Evolutionary conservation across 2,888 invertebrate genomes (phyloP).

Genomic region (Syrista parreyssii): DNA sequence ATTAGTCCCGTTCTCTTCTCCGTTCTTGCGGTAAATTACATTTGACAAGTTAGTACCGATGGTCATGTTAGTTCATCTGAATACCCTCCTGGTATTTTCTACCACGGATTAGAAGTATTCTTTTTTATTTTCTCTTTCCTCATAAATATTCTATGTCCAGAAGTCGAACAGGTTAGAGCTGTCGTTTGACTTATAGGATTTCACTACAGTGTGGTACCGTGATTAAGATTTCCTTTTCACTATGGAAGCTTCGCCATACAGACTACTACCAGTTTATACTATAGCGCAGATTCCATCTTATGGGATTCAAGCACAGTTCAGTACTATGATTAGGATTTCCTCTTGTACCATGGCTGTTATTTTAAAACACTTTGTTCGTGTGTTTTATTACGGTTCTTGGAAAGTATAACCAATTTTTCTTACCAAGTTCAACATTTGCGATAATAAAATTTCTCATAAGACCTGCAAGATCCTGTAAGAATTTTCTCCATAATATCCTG

Average conservation of each 20-base stretch:
- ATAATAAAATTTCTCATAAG: neutral
- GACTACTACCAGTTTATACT: neutral
- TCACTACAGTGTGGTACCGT: neutral
- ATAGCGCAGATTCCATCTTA: neutral
- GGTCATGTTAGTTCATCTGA: neutral
- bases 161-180: neutral
- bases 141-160: neutral
- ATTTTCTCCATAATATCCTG: neutral
- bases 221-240: neutral
- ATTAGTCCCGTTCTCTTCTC: neutral
- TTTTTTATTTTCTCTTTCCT: neutral
- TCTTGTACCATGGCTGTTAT: neutral
- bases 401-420: neutral
- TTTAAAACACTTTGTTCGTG: neutral
- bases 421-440: neutral
- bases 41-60: neutral
- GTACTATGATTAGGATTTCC: neutral
- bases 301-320: neutral
- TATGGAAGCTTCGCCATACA: neutral
- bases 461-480: neutral
- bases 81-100: neutral
- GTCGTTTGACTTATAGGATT: neutral
- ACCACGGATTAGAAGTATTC: neutral
- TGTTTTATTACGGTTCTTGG: neutral
- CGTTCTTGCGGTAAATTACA: neutral